A percentile compares a stretch with the other conserved stretches of the same genome.
Evolutionary conservation across 2,797 vertebrate genomes (phyloP).

Genomic region (Paramormyrops hopkinsi): DNA sequence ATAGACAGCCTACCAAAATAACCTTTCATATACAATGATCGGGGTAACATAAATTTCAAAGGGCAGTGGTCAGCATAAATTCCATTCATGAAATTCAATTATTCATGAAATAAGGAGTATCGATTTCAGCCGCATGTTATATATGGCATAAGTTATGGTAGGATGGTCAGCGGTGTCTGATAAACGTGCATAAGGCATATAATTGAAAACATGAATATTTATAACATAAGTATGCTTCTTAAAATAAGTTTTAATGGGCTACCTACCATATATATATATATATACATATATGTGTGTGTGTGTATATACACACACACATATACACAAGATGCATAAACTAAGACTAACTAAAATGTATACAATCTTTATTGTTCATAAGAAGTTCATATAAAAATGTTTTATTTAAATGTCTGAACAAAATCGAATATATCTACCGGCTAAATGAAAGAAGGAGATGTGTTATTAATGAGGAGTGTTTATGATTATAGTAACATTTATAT

Average conservation of each 20-base stretch:
- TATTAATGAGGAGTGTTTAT: background rate
- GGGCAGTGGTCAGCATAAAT: conserved; percentile 45
- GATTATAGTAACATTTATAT: background rate
- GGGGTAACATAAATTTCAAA: conserved; percentile 44
- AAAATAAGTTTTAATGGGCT: background rate
- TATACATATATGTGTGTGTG: no score
- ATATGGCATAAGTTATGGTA: background rate
- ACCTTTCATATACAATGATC: conserved; percentile 31
- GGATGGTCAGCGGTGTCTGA: background rate
- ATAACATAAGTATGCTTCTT: background rate
- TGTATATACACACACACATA: background rate
- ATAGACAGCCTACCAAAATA: conserved; percentile 23
- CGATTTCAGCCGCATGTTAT: background rate
- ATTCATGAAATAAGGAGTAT: conserved; percentile 6
- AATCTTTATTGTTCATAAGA: background rate
- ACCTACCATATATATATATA: background rate
- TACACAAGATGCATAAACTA: background rate
- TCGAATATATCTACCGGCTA: background rate
- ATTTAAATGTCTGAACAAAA: background rate
- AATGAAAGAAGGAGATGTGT: background rate
- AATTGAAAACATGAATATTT: conserved; percentile 5
- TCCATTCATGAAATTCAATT: conserved; percentile 44
- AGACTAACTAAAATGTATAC: background rate
- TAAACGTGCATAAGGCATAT: background rate
- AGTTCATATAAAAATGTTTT: background rate